phyloP scores from a whole-genome alignment of 1,140 invertebrate species.

The Camponotus floridanus region DNA sequence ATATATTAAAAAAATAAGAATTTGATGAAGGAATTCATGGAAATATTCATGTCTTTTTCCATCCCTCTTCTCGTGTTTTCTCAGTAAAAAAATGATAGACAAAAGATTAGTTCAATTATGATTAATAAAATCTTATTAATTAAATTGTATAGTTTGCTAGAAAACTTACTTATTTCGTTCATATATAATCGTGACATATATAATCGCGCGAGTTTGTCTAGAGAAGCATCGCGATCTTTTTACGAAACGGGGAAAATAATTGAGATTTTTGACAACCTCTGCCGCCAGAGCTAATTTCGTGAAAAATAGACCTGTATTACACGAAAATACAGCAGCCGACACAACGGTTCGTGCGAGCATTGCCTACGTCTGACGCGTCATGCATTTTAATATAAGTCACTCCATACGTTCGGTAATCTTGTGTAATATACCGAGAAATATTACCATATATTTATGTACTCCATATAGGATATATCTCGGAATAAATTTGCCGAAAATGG shows the following conservation, averaged over 20 bases:
- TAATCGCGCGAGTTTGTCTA: not conserved
- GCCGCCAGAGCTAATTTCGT: slow-evolving; percentile 2
- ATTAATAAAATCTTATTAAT: not conserved
- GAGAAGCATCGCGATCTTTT: not conserved
- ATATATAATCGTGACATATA: not conserved
- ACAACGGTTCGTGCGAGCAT: slow-evolving; percentile 14
- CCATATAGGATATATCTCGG: not conserved
- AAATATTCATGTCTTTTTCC: not conserved
- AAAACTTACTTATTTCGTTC: not conserved
- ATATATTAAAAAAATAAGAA: not conserved
- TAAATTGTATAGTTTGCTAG: not conserved
- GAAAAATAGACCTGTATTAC: slow-evolving; percentile 21
- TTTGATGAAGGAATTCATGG: not conserved
- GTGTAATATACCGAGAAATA: not conserved
- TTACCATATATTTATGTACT: not conserved
- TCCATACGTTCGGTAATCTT: slow-evolving; percentile 38
- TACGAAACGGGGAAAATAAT: slow-evolving; percentile 14
- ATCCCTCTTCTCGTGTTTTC: not conserved
- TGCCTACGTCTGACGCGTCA: slow-evolving; percentile 32
- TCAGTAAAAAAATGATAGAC: not conserved
- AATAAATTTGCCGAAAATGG: not conserved
- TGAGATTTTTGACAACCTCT: slow-evolving; percentile 37
- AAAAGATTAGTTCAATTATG: not conserved
- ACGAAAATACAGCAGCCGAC: slow-evolving; percentile 28
- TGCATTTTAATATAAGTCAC: slow-evolving; percentile 59